Evolutionary conservation across 1,140 invertebrate genomes (phyloP), one percentile per base, ranked within the genome.

Genomic region (Chionoecetes opilio): DNA sequence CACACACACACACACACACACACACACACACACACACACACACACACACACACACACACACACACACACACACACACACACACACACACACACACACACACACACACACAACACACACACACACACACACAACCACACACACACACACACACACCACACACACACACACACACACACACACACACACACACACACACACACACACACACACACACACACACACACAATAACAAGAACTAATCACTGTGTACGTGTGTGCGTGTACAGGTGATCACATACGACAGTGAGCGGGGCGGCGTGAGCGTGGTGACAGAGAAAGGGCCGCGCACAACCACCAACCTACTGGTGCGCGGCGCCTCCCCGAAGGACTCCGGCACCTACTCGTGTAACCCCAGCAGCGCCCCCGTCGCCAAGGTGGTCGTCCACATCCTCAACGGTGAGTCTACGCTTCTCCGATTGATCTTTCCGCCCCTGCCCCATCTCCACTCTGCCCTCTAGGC

Each of bases 301-400:
- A 96, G 95, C 34, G 96, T 96, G 32, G 96, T 96, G 63, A 96
- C 96, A 3, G 98, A 99, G 97, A 96, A 96, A 87, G 96, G 96
- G 14, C 90, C 91, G 21, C 63, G 91, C 2, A 96, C 96, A 6
- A 96, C 96, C 29, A 94, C 96, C 31, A 96, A 96, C 89, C 95
- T 96, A 8, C 82, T 96, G 53, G 96, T 96, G 84, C 89, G 96
- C n/a, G 92, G 96, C 3, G 96, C 96, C 9, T 86, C 91, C 17
- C 41, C 84, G 0, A 87, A 85, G 46, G 96, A 96, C 95, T 96
- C 96, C 34, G 96, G 96, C 6, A 91, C 89, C 32, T 96, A 96
- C 87, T 93, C 93, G 21, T 96, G 96, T 84, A 94, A 94, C 53
- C 96, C 96, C 34, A 96, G 95, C 91, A 96, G 93, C 46, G 96